These are phyloP conservation scores for Pogona vitticeps DNA, from an alignment of 2,113 vertebrate species.

Conservation along the genomic window DNA sequence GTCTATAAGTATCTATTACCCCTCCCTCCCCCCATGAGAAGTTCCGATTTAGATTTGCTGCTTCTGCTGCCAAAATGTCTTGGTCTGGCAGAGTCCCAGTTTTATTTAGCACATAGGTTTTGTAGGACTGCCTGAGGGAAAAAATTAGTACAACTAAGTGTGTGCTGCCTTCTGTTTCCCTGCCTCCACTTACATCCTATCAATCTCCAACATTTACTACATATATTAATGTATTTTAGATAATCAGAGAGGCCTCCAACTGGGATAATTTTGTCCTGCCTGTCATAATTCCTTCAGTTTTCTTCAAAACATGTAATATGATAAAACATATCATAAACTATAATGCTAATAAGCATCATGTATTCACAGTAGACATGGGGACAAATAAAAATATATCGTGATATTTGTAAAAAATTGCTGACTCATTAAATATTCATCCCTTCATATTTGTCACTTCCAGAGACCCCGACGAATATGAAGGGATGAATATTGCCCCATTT, in stretches of 20 bases:
- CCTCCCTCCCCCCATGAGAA: too few relatives aligned
- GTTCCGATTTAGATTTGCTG: neutral
- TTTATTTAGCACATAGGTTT: neutral
- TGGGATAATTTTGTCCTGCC: constrained; percentile 23
- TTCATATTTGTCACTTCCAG: too few relatives aligned
- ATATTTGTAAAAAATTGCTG: too few relatives aligned
- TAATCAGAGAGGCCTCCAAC: constrained; percentile 12
- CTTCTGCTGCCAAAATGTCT: neutral
- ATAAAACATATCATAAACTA: constrained; percentile 7
- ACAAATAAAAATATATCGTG: too few relatives aligned
- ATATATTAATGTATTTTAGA: neutral
- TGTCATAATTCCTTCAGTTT: constrained; percentile 20
- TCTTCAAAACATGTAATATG: constrained; percentile 20
- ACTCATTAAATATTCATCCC: too few relatives aligned
- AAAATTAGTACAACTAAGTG: neutral
- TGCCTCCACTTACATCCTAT: neutral
- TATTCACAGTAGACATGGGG: constrained; percentile 27
- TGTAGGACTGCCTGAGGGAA: neutral
- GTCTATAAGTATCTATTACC: neutral
- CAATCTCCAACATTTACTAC: neutral
- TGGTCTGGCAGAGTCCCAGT: neutral
- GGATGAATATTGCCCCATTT: too few relatives aligned
- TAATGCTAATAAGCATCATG: constrained; percentile 34
- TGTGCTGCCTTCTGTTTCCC: neutral
- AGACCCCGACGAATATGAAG: too few relatives aligned